phyloP scores from a whole-genome alignment of 2,113 vertebrate species.

The Psettodes erumei region DNA sequence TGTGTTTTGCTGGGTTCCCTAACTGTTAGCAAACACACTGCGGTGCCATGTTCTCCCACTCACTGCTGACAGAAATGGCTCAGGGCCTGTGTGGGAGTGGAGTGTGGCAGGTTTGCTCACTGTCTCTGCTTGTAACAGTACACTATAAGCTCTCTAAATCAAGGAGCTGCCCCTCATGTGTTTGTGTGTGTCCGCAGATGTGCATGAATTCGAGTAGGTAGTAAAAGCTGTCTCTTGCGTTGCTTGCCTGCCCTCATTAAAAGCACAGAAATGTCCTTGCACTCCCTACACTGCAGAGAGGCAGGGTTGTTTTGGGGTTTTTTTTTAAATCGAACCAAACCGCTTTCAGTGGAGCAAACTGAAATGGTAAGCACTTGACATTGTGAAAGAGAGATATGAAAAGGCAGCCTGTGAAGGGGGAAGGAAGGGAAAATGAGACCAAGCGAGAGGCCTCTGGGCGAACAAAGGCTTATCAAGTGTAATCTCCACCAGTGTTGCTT shows the following conservation, averaged over 20 bases:
- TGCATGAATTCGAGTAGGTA: constrained; percentile 33
- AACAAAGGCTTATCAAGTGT: constrained; percentile 51
- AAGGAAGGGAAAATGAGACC: constrained; percentile 29
- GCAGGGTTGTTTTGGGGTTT: constrained; percentile 41
- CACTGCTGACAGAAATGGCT: constrained; percentile 59
- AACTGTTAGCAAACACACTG: constrained; percentile 65
- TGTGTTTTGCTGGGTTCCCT: constrained; percentile 51
- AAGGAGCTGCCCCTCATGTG: constrained; percentile 21
- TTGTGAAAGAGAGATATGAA: constrained; percentile 31
- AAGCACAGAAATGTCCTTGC: constrained; percentile 8
- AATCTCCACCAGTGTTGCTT: constrained; percentile 54
- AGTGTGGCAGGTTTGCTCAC: constrained; percentile 52
- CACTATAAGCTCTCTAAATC: constrained; percentile 43
- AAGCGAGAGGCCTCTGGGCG: constrained; percentile 20
- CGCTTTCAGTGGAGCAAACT: constrained; percentile 35
- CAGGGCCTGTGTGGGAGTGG: constrained; percentile 64
- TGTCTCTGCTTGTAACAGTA: constrained; percentile 44
- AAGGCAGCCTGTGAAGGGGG: constrained; percentile 9
- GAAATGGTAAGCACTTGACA: constrained; percentile 45
- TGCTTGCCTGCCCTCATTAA: constrained; percentile 31
- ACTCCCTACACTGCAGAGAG: not conserved
- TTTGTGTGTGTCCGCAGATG: constrained; percentile 35
- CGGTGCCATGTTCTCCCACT: constrained; percentile 63
- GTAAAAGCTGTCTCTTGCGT: constrained; percentile 16
- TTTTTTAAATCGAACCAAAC: constrained; percentile 32